A percentile compares a stretch with the other conserved stretches of the same genome.
Evolutionary conservation across 2,113 vertebrate genomes (phyloP).

Genomic region (Pongo pygmaeus): DNA sequence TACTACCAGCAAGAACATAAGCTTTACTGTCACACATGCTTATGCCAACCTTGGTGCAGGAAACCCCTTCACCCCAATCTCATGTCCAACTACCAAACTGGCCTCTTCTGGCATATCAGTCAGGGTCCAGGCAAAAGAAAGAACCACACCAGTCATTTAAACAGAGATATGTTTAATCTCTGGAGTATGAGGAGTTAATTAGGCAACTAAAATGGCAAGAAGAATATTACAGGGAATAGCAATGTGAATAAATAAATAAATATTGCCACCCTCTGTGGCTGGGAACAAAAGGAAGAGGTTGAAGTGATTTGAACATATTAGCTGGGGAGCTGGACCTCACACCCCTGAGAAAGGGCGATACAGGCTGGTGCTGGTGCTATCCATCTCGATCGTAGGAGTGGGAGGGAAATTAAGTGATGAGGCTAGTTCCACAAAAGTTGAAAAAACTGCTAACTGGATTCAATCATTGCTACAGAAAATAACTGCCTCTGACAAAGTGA

Average conservation of each 20-base stretch:
- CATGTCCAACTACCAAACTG: not conserved
- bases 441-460: not conserved
- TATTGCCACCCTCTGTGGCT: not conserved
- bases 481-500: not conserved
- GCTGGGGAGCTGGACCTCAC: not conserved
- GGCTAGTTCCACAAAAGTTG: not conserved
- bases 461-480: not conserved
- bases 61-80: not conserved
- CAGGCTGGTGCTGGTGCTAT: accelerated
- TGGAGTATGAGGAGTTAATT: not conserved
- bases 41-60: accelerated
- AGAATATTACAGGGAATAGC: not conserved
- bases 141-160: not conserved
- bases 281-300: not conserved
- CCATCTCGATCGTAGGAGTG: not conserved
- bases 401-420: not conserved
- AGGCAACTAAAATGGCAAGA: not conserved
- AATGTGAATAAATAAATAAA: not conserved
- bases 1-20: not conserved
- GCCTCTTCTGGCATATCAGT: not conserved
- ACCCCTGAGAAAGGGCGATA: not conserved
- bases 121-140: not conserved
- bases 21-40: not conserved
- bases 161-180: not conserved
- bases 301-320: not conserved